Base-by-base conservation (phyloP, 2,113 vertebrate species). In the Cisticola juncidis region DNA sequence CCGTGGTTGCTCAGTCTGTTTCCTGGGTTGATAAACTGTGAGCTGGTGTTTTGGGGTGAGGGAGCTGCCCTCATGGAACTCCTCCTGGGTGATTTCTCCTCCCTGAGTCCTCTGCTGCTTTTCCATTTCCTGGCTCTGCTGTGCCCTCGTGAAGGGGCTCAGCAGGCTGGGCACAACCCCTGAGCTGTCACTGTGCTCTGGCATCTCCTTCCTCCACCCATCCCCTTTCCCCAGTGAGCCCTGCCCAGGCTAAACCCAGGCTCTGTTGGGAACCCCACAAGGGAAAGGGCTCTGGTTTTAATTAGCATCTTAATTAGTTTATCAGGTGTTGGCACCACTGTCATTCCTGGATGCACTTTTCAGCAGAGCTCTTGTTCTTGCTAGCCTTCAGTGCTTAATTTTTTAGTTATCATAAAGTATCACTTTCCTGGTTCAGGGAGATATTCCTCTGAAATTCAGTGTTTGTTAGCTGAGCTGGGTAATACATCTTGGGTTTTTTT, bases 301-400 rank as follows among this genome's bases (percentile, higher is more conserved):
- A 95, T 96, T 94, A 96, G 64, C 81, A 48, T 70, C 76, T 94
- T 72, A 87, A 95, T 91, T 87, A 80, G 62, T 80, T 92, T 88
- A 73, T 88, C 5, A 9, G 45, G 50, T 2, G 0, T 61, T 5
- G 31, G 71, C 71, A 82, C 81, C 42, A 2, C 77, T 81, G 54
- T 66, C 2, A 1, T 56, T 95, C 58, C 66, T 82, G 81, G 62
- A 47, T 79, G 66, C 24, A 29, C 58, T 77, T 90, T 60, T 73
- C 56, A 77, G 68, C 38, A 53, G 53, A 62, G 62, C 21, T 82
- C 71, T 66, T 23, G 28, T 61, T 77, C 81, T 91, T 12, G 4
- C 33, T 36, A 1, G 38, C 44, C 44, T 42, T 29, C 50, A 54
- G 45, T 31, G 36, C 45, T 65, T 64, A 4, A 6, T 8, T 24